phyloP scores from a whole-genome alignment of 2,113 vertebrate species.

The Neoarius graeffei region DNA sequence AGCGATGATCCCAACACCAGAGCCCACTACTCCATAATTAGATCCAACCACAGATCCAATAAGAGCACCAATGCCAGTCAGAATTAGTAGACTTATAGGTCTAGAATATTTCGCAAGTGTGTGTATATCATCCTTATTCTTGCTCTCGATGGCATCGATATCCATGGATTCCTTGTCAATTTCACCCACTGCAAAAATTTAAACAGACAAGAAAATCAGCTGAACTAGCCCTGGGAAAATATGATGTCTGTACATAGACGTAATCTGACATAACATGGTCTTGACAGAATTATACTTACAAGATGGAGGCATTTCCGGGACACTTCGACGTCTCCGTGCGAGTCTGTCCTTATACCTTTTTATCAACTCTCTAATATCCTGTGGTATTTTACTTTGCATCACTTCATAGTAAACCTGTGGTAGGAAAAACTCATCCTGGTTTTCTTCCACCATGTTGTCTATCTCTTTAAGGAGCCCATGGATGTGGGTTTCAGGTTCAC shows the following conservation, averaged over 20 bases:
- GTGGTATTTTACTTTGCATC: conserved; percentile 19
- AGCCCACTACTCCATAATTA: conserved; percentile 11
- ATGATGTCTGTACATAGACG: neutral
- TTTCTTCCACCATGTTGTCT: conserved; percentile 16
- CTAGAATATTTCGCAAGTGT: conserved; percentile 5
- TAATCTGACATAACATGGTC: neutral
- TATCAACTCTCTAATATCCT: neutral
- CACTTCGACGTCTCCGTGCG: neutral
- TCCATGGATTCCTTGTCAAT: conserved; percentile 1
- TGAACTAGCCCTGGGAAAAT: neutral
- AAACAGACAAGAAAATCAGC: neutral
- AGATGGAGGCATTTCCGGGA: neutral
- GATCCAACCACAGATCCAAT: conserved; percentile 44
- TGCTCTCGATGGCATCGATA: neutral
- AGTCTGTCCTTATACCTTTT: conserved; percentile 13
- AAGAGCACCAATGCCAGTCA: conserved; percentile 26
- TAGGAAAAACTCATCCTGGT: conserved; percentile 8
- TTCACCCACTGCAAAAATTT: conserved; percentile 4
- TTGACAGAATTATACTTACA: conserved; percentile 32
- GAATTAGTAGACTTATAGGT: conserved; percentile 23
- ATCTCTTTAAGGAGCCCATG: neutral
- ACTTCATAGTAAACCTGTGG: conserved; percentile 29
- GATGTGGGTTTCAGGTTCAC: neutral
- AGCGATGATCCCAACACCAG: neutral
- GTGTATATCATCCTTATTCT: neutral